These are phyloP conservation scores for Oceanites oceanicus DNA, from an alignment of 2,113 vertebrate genomes.

Conservation along the genomic window DNA sequence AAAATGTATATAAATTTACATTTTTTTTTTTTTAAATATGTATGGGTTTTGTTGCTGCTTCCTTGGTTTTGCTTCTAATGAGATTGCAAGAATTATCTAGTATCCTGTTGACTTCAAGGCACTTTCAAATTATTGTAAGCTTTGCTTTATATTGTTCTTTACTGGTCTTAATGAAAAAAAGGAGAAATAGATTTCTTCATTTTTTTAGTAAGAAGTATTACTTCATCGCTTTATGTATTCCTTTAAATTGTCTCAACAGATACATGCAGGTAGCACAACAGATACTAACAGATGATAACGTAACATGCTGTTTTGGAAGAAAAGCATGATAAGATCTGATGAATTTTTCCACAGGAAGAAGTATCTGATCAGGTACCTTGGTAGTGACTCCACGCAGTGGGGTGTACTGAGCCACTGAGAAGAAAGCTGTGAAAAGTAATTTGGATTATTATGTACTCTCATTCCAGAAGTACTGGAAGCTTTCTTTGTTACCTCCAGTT, in stretches of 20 bases:
- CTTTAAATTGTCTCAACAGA: background rate
- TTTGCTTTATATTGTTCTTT: background rate
- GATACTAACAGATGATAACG: background rate
- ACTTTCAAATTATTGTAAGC: background rate
- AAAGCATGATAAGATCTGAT: background rate
- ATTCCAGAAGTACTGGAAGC: background rate
- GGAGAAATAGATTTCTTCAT: background rate
- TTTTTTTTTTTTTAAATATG: too few species aligned
- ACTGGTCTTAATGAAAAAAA: background rate
- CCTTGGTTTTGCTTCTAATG: background rate
- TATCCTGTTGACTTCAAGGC: background rate
- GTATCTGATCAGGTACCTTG: background rate
- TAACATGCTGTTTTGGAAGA: background rate
- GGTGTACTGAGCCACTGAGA: background rate
- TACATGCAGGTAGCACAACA: background rate
- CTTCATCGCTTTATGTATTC: background rate
- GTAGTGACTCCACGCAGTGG: background rate
- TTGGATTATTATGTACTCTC: background rate
- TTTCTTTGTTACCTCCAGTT: background rate
- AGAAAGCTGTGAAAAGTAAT: background rate
- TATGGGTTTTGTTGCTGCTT: background rate
- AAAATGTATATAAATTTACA: background rate
- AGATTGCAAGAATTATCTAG: background rate
- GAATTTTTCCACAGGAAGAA: background rate
- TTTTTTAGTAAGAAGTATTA: background rate